A percentile compares a stretch with the other conserved stretches of the same genome.
These are phyloP conservation scores for Irena cyanogastra DNA, from an alignment of 2,113 vertebrate species.

Conservation along the genomic window DNA sequence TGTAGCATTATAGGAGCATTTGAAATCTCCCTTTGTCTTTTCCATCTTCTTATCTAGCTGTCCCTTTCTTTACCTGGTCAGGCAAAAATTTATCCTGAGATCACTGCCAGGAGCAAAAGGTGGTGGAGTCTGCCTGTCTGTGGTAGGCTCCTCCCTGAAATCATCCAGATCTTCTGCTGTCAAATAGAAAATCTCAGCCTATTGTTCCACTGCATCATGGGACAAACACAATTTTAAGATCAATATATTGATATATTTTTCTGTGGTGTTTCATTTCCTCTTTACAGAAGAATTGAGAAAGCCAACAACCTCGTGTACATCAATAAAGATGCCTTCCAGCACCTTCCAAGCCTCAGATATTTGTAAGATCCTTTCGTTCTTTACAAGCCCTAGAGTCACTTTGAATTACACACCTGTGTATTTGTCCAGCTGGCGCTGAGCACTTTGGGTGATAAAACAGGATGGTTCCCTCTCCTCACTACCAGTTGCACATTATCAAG, in stretches of 20 bases:
- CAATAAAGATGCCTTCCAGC: constrained; percentile 74
- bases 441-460: not conserved
- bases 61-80: not conserved
- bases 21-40: not conserved
- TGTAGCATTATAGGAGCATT: not conserved
- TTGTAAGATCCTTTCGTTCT: constrained; percentile 72
- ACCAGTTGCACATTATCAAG: not conserved
- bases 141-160: not conserved
- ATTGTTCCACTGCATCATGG: not conserved
- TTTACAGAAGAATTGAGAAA: constrained; percentile 81
- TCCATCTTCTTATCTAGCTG: not conserved
- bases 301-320: constrained; percentile 77
- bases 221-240: not conserved
- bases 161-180: not conserved
- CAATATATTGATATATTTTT: not conserved
- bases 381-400: not conserved
- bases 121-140: not conserved
- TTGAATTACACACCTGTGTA: not conserved
- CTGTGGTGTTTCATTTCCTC: not conserved
- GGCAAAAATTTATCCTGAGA: not conserved
- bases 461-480: not conserved
- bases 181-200: not conserved
- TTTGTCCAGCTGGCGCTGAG: not conserved
- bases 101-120: not conserved
- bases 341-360: constrained; percentile 78